These are phyloP conservation scores for Sinopyrophorus schimmeli DNA, from an alignment of 2,888 invertebrate genomes.

Conservation along the genomic window DNA sequence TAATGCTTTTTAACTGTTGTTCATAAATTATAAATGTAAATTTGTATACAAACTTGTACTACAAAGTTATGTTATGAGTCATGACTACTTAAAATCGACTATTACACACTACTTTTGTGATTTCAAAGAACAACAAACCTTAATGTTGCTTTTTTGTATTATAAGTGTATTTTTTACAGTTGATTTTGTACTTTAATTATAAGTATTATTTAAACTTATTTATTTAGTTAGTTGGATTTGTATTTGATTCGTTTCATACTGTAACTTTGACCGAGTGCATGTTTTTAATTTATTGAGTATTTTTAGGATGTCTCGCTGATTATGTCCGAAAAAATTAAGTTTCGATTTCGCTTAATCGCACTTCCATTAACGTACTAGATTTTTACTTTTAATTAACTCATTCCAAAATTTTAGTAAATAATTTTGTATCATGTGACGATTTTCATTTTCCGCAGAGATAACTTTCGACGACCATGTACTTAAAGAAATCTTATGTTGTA, in stretches of 20 bases:
- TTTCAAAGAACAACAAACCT: constrained; percentile 28
- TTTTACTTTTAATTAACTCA: neutral
- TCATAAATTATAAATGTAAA: constrained; percentile 42
- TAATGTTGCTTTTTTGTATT: constrained; percentile 33
- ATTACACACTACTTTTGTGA: constrained; percentile 22
- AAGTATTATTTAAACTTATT: constrained; percentile 46
- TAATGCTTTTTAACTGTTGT: constrained; percentile 47
- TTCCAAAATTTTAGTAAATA: neutral
- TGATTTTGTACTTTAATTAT: constrained; percentile 41
- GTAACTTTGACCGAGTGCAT: constrained; percentile 15
- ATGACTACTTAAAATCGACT: constrained; percentile 24
- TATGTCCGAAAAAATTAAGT: too few relatives aligned
- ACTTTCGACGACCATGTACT: too few relatives aligned
- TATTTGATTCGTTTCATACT: constrained; percentile 23
- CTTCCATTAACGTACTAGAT: too few relatives aligned
- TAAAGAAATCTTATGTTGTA: too few relatives aligned
- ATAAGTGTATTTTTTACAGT: constrained; percentile 52
- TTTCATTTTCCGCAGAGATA: too few relatives aligned
- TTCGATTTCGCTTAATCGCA: too few relatives aligned
- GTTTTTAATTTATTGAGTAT: constrained; percentile 14
- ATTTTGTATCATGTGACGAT: neutral
- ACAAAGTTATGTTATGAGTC: constrained; percentile 36
- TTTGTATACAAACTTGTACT: constrained; percentile 25
- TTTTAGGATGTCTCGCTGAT: too few relatives aligned
- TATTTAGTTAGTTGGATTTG: constrained; percentile 43